Evolutionary conservation across 2,797 vertebrate genomes (phyloP).

Genomic region (Peromyscus aztecus): DNA sequence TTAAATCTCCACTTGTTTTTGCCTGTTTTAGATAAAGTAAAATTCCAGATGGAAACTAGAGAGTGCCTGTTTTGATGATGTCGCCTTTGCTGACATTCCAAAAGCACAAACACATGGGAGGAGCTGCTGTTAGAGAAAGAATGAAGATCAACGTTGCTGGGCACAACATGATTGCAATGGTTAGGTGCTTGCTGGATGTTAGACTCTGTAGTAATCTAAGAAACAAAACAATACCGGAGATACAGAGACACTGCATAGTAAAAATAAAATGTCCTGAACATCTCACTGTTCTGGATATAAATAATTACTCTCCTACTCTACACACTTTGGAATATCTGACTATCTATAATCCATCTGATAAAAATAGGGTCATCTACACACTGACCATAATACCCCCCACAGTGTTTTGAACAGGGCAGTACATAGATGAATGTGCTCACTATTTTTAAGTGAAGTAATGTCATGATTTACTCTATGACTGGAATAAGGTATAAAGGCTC

Average conservation of each 20-base stretch:
- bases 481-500: not conserved
- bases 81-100: constrained; percentile 63
- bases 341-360: not conserved
- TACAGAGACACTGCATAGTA: not conserved
- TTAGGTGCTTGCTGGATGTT: not conserved
- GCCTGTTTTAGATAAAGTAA: constrained; percentile 53
- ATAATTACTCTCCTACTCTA: not conserved
- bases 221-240: not conserved
- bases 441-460: constrained; percentile 3
- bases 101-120: constrained; percentile 41
- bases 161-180: constrained; percentile 54
- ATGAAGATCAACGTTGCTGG: constrained; percentile 15
- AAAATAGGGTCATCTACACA: not conserved
- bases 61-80: constrained; percentile 54
- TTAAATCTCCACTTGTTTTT: constrained; percentile 18
- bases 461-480: not conserved
- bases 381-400: not conserved
- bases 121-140: constrained; percentile 53
- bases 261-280: not conserved
- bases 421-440: not conserved
- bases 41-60: constrained; percentile 66
- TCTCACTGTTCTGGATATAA: not conserved
- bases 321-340: not conserved
- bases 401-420: not conserved
- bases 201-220: not conserved